Percentiles rank a stretch among this genome's conserved stretches.
phyloP scores from a whole-genome alignment of 2,888 invertebrate genomes.

The Conomelus anceps region DNA sequence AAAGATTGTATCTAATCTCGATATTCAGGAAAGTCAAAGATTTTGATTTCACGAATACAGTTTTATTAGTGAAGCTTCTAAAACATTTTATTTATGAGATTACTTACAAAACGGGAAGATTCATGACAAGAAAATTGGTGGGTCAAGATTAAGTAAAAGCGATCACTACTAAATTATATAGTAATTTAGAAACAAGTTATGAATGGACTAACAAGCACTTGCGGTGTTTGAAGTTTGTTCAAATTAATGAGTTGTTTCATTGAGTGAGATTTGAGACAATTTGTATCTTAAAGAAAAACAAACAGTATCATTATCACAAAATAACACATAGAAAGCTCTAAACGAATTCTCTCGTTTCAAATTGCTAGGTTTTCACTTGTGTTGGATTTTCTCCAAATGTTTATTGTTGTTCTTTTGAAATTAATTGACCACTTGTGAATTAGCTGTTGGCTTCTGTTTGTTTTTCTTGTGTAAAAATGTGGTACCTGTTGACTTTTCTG shows the following conservation, averaged over 20 bases:
- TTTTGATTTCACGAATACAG: too few species aligned
- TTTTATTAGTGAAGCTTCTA: too few species aligned
- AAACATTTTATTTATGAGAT: too few species aligned
- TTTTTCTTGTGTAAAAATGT: background rate
- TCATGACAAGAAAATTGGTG: too few species aligned
- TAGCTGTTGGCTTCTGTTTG: background rate
- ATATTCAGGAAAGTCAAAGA: too few species aligned
- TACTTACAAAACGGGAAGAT: too few species aligned
- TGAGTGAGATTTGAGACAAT: background rate
- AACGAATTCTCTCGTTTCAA: background rate
- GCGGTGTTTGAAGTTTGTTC: too few species aligned
- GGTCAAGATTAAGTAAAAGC: too few species aligned
- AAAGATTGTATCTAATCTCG: too few species aligned
- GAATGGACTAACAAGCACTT: too few species aligned
- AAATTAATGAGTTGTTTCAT: background rate
- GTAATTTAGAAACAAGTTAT: too few species aligned
- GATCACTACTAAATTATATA: too few species aligned
- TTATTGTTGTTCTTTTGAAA: background rate
- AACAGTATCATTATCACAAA: background rate
- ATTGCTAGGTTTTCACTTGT: background rate
- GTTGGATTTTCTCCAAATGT: background rate
- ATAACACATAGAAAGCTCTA: background rate
- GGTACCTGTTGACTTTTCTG: background rate
- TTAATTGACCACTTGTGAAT: background rate
- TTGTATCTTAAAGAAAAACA: background rate